A percentile compares a stretch with the other conserved stretches of the same genome.
These are phyloP conservation scores for Megamerina dolium DNA, from an alignment of 2,888 invertebrate genomes.

Conservation along the genomic window DNA sequence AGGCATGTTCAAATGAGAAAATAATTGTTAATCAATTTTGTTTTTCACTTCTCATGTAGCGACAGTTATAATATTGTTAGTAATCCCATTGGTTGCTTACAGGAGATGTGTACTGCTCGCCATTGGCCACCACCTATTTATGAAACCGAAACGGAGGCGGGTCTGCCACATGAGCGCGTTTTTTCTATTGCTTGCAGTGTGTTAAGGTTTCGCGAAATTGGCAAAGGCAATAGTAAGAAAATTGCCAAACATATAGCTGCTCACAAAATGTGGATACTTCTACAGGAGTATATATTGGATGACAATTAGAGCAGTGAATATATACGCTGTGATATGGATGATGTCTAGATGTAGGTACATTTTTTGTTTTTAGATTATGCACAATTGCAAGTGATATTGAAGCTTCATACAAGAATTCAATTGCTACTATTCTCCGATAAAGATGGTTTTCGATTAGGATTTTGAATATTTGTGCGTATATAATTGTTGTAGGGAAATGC, in stretches of 20 bases:
- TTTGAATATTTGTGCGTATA: too few species aligned
- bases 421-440: too few species aligned
- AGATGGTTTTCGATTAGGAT: too few species aligned
- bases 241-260: conserved; percentile 94
- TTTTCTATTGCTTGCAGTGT: conserved; percentile 90
- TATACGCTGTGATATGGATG: conserved; percentile 65
- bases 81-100: conserved; percentile 92
- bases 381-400: not conserved
- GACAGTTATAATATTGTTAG: conserved; percentile 79
- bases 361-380: not conserved
- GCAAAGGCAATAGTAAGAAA: conserved; percentile 92
- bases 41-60: too few species aligned
- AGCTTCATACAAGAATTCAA: too few species aligned
- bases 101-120: conserved; percentile 93
- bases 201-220: conserved; percentile 75
- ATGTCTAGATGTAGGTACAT: conserved; percentile 59
- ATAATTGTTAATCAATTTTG: too few species aligned
- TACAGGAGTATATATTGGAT: conserved; percentile 73
- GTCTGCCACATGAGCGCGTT: conserved; percentile 87
- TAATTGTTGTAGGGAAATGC: too few species aligned
- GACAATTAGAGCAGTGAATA: conserved; percentile 55
- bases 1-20: too few species aligned
- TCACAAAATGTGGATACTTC: conserved; percentile 83
- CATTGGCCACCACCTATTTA: conserved; percentile 94
- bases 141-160: conserved; percentile 62